Percentiles rank a stretch among this genome's conserved stretches.
Conservation (phyloP, 2,797 vertebrate species). For the Coregonus sp. region DNA sequence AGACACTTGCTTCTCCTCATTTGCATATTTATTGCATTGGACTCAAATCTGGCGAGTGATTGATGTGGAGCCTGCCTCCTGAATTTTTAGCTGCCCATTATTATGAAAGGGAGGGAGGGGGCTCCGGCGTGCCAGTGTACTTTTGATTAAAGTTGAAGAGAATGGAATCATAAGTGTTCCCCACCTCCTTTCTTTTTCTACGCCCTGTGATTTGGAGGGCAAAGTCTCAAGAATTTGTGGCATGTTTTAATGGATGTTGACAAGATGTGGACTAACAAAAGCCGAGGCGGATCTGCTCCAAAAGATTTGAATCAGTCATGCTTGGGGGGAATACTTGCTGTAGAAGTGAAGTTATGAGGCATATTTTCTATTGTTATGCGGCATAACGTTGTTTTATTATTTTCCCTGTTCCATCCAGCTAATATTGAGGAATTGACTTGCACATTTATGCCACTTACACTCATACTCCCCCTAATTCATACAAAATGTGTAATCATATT, state of each 20-base stretch:
- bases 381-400: neutral
- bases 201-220: conserved; percentile 79
- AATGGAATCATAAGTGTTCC: conserved; percentile 86
- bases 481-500: too few relatives aligned
- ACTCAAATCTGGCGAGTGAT: conserved; percentile 98
- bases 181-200: conserved; percentile 67
- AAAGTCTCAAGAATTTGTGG: conserved; percentile 79
- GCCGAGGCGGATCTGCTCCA: conserved; percentile 84
- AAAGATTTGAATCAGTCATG: conserved; percentile 86
- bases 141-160: conserved; percentile 99
- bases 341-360: conserved; percentile 50
- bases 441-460: neutral
- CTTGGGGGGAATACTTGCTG: conserved; percentile 82
- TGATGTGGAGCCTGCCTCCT: conserved; percentile 99
- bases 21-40: conserved; percentile 99
- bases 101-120: conserved; percentile 91
- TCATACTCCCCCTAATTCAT: too few relatives aligned
- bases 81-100: conserved; percentile 98
- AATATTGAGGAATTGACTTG: conserved; percentile 3
- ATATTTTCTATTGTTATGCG: neutral
- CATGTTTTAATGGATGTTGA: conserved; percentile 87
- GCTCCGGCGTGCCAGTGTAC: conserved; percentile 82
- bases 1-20: conserved; percentile 97
- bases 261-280: conserved; percentile 88
- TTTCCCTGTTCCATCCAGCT: neutral